Base-by-base conservation (phyloP, 2,797 vertebrate species). In the Tinamus major region DNA sequence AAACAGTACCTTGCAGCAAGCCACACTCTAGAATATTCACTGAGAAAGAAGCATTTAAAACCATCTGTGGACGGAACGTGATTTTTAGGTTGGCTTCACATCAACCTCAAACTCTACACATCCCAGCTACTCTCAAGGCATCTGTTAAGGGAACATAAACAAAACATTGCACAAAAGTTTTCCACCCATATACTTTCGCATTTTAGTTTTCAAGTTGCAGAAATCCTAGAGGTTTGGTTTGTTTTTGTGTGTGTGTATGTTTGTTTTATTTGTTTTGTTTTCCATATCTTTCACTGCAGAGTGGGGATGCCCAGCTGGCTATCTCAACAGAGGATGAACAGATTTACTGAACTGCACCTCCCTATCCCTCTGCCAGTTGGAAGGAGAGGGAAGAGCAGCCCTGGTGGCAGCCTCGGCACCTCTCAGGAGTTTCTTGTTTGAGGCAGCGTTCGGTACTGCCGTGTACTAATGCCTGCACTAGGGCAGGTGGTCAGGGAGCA, bases 361-460 rank as follows among this genome's bases (percentile, higher is more conserved):
- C 0, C 0, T 42, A 21, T 61, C 49, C 87, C 14, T 14, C 35
- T 85, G 26, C 4, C 31, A 33, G 31, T 12, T 13, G 27, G 15
- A 41, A 68, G 74, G 13, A 41, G 31, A 69, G 21, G 6, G 61
- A 42, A 31, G 16, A 20, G 9, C 33, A 79, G 10, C 12, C 53
- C 63, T 53, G 11, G 46, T 85, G 48, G 26, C 23, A 17, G 26
- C 11, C 26, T 21, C 18, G 37, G 21, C 2, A 20, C 6, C 17
- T 3, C 18, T 12, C 7, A 20, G 0, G 16, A 51, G 42, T 59
- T 87, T 29, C 19, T 27, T 37, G 21, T 59, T 42, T 9, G 48
- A 85, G 46, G 69, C 64, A 58, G 27, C 3, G 0, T 0, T 0
- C n/a, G 39, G 0, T 0, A 10, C 41, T 31, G 13, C 10, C n/a